Conservation (phyloP, 2,113 vertebrate genomes). For the Etheostoma cragini region DNA sequence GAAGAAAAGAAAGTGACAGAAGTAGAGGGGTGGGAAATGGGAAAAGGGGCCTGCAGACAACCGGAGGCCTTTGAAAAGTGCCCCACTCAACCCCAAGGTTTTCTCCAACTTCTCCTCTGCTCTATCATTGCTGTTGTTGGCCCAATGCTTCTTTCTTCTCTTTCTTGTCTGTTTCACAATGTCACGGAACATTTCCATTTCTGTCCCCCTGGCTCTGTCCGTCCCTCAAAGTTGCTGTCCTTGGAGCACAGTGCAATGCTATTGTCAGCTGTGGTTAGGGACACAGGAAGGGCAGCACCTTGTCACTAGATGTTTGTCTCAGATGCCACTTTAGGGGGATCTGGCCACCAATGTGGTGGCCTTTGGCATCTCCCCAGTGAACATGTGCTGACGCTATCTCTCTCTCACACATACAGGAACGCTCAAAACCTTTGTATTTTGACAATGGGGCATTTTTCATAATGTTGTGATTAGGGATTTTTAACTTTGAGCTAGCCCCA, state of each 20-base stretch:
- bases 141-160: neutral
- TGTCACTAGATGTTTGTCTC: constrained; percentile 78
- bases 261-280: constrained; percentile 58
- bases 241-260: constrained; percentile 28
- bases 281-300: constrained; percentile 70
- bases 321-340: constrained; percentile 66
- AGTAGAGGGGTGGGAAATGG: constrained; percentile 2
- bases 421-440: constrained; percentile 34
- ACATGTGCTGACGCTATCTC: constrained; percentile 47
- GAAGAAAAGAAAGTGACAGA: constrained; percentile 20
- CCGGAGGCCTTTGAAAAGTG: constrained; percentile 10
- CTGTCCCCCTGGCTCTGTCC: neutral
- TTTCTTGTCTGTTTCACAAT: constrained; percentile 18
- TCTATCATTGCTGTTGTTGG: neutral
- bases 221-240: constrained; percentile 31
- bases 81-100: constrained; percentile 25
- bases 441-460: constrained; percentile 17
- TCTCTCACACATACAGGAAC: constrained; percentile 20
- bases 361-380: constrained; percentile 64
- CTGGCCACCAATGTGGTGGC: constrained; percentile 47
- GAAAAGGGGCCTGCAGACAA: constrained; percentile 1
- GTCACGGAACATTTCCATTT: constrained; percentile 26
- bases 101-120: constrained; percentile 13
- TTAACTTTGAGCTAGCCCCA: constrained; percentile 35
- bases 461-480: constrained; percentile 58